Conservation (phyloP, 1,140 invertebrate genomes). For the Ephestia elutella region DNA sequence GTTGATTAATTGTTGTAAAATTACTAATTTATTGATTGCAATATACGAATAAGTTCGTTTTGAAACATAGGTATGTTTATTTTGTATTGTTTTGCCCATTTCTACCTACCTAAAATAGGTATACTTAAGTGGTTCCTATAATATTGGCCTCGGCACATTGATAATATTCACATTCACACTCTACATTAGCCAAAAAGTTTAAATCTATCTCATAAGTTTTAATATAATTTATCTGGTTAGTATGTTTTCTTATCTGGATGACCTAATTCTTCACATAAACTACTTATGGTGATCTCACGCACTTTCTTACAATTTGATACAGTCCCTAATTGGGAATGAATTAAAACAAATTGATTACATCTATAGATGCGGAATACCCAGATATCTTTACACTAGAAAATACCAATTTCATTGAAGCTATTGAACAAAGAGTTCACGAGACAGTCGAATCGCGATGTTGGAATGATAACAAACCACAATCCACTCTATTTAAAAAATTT, state of each 20-base stretch:
- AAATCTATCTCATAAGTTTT: too few species aligned
- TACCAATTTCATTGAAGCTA: conserved; percentile 7
- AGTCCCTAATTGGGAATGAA: not conserved
- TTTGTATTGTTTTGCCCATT: too few species aligned
- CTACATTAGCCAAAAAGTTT: too few species aligned
- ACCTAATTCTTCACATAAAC: not conserved
- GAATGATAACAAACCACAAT: conserved; percentile 30
- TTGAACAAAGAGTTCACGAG: conserved; percentile 26
- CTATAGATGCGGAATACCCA: not conserved
- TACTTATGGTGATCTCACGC: not conserved
- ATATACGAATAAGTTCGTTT: conserved; percentile 27
- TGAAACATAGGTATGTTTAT: not conserved
- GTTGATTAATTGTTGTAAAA: not conserved
- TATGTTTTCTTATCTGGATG: too few species aligned
- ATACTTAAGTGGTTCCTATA: too few species aligned
- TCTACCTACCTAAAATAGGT: too few species aligned
- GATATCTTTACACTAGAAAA: not conserved
- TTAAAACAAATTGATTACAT: not conserved
- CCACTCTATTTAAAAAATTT: conserved; percentile 43
- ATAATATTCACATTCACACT: too few species aligned
- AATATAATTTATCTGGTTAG: too few species aligned
- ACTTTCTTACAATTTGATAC: not conserved
- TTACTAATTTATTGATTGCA: conserved; percentile 40
- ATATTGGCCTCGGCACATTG: too few species aligned
- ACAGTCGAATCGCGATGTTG: conserved; percentile 35